Evolutionary conservation across 2,888 invertebrate species (phyloP).

Genomic region (Pomacea canaliculata): DNA sequence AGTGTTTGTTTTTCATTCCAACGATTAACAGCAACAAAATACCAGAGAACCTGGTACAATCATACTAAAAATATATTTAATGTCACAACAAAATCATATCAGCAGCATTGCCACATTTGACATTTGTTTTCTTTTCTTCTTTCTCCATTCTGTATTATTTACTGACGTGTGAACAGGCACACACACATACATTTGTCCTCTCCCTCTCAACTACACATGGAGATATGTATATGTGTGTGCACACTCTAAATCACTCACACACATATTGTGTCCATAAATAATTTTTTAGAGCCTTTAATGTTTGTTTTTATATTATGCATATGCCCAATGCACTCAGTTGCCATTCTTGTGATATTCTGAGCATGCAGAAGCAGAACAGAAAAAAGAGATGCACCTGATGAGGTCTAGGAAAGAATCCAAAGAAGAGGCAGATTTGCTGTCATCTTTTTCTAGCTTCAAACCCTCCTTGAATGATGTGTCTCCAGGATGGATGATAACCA

Average conservation of each 20-base stretch:
- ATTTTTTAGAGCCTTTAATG: no score
- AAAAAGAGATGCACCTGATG: conserved; percentile 70
- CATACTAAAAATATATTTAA: no score
- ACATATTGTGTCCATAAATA: not conserved
- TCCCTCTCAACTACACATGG: no score
- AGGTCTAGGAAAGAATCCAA: conserved; percentile 76
- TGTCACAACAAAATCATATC: no score
- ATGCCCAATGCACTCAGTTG: no score
- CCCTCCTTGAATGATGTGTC: conserved; percentile 52
- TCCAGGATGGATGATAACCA: conserved; percentile 78
- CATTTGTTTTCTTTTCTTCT: no score
- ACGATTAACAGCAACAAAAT: not conserved
- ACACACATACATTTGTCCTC: conserved; percentile 4
- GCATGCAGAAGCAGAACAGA: no score
- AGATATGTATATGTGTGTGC: no score
- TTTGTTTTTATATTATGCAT: no score
- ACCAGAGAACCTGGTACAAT: no score
- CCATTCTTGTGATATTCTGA: no score
- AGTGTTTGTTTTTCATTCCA: not conserved
- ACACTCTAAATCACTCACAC: not conserved
- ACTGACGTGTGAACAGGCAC: not conserved
- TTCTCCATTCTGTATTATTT: not conserved
- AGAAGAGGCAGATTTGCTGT: conserved; percentile 71
- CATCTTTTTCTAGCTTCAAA: conserved; percentile 22
- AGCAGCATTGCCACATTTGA: no score